These are phyloP conservation scores for Xanthia togata DNA, from an alignment of 2,888 invertebrate genomes.

Conservation along the genomic window DNA sequence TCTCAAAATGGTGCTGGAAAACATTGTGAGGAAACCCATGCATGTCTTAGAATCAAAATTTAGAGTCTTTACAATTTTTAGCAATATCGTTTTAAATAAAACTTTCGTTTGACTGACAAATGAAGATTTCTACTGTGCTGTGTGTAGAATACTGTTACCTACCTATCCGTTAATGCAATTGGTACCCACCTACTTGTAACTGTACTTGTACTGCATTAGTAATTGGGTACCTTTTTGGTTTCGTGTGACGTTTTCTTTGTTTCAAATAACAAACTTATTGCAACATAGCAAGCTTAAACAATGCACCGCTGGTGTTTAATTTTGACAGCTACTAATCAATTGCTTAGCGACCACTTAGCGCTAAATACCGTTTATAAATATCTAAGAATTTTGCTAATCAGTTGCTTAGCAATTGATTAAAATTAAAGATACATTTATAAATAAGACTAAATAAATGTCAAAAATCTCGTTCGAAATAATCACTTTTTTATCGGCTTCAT, in stretches of 20 bases:
- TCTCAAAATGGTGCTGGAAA: no score
- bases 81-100: background rate
- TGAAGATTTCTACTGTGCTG: background rate
- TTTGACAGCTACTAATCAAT: no score
- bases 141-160: background rate
- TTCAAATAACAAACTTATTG: constrained; percentile 9
- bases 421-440: no score
- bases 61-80: no score
- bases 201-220: constrained; percentile 4
- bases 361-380: no score
- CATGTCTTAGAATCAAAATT: no score
- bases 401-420: no score
- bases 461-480: constrained; percentile 37
- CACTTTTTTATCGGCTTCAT: constrained; percentile 41
- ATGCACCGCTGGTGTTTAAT: no score
- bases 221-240: background rate
- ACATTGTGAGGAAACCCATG: no score
- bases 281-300: background rate
- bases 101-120: constrained; percentile 7
- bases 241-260: constrained; percentile 6
- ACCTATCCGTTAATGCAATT: background rate
- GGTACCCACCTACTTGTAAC: background rate
- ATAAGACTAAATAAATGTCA: constrained; percentile 8
- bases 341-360: no score
- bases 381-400: no score